Evolutionary conservation across 2,113 vertebrate species (phyloP), one percentile per base, ranked within the genome.

Genomic region (Haemorhous mexicanus): DNA sequence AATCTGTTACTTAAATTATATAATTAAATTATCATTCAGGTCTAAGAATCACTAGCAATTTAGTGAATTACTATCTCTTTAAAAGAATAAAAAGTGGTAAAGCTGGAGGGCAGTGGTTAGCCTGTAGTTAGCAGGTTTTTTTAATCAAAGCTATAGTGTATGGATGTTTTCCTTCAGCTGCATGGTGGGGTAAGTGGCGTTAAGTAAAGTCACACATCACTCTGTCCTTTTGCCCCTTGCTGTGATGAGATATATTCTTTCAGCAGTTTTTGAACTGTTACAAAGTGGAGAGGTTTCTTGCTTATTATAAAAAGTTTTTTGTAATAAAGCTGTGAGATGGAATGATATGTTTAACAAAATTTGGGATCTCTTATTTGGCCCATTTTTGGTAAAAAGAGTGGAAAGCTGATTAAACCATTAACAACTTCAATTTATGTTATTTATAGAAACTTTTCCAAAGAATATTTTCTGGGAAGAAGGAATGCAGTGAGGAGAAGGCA

Each of bases 381-480:
- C n/a, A 69, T 76, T 87, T 67, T 69, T 28, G 63, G 11, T 86
- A 77, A 61, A 87, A 33, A 93, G 44, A 52, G 18, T 70, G 52
- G 22, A 58, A 93, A 90, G 33, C 46, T 69, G 17, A 56, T 93
- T 89, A 91, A 93, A 41, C 6, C 28, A 49, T 49, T 93, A 28
- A 28, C 86, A 88, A 14, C 66, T 67, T 64, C 35, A 55, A 69
- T 87, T 92, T 59, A 70, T 84, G 93, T 90, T 93, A 93, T 87
- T 95, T 94, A 75, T 94, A 90, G 84, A 85, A 91, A 78, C 14
- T 28, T 47, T 93, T 95, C 67, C 87, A 81, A 93, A 88, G 74
- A 87, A 50, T 90, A 84, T 95, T 96, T 94, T 88, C 55, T 89
- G 82, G 52, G 55, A 81, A 68, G 32, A 90, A 93, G 37, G 91